Evolutionary conservation across 2,797 vertebrate genomes (phyloP).

Genomic region (Hemibagrus guttatus): DNA sequence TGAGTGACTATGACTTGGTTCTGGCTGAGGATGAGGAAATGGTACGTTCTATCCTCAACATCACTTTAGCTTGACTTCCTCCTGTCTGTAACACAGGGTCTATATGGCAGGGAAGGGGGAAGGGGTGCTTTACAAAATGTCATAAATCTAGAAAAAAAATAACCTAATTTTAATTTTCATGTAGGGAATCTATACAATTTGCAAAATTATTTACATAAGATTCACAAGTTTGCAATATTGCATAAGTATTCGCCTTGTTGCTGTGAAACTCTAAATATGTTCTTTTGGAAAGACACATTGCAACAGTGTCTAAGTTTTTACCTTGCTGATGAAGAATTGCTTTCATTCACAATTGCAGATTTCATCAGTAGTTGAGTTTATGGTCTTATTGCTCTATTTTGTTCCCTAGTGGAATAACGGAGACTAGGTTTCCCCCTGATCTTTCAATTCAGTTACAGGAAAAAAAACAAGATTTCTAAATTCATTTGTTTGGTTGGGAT

Average conservation of each 20-base stretch:
- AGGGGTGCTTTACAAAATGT: no score
- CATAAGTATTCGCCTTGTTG: neutral
- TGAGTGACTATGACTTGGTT: constrained; percentile 97
- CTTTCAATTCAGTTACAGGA: neutral
- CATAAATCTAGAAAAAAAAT: neutral
- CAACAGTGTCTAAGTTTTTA: neutral
- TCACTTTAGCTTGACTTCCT: neutral
- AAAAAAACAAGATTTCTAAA: neutral
- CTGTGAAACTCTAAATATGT: neutral
- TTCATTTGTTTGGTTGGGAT: neutral
- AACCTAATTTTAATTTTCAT: neutral
- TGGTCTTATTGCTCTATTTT: neutral
- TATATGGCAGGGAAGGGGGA: no score
- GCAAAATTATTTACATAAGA: neutral
- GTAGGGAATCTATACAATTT: neutral
- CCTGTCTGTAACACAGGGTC: neutral
- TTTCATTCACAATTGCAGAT: neutral
- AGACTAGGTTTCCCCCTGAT: neutral
- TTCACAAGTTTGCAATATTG: neutral
- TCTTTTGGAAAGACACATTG: neutral
- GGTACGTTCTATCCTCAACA: constrained; percentile 65
- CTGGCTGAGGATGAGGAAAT: constrained; percentile 99
- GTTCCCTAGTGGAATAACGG: neutral
- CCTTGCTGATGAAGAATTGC: neutral
- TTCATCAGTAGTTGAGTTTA: neutral